Evolutionary conservation across 1,140 invertebrate species (phyloP).

Genomic region (Vanessa atalanta): DNA sequence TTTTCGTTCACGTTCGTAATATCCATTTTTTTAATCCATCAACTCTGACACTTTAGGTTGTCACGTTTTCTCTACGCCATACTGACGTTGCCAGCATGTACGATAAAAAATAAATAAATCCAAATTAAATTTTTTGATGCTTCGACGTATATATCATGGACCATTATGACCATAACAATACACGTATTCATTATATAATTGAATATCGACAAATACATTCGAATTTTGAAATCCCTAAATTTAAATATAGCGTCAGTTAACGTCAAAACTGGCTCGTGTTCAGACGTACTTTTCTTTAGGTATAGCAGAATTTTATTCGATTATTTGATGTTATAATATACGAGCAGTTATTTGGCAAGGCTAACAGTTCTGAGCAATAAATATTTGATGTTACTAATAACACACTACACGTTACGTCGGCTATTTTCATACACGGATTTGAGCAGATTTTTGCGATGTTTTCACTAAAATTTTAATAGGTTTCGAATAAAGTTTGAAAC

Average conservation of each 20-base stretch:
- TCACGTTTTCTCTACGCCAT: no score
- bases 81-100: no score
- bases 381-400: slow-evolving; percentile 37
- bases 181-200: neutral
- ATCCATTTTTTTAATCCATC: no score
- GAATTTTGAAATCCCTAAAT: slow-evolving; percentile 35
- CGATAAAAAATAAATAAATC: no score
- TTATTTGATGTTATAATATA: slow-evolving; percentile 40
- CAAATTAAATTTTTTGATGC: no score
- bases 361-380: slow-evolving; percentile 34
- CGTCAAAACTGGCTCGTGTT: slow-evolving; percentile 34
- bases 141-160: no score
- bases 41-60: no score
- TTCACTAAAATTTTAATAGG: slow-evolving; percentile 2
- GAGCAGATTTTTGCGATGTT: neutral
- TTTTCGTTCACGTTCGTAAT: no score
- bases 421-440: slow-evolving; percentile 3
- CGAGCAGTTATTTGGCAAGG: slow-evolving; percentile 41
- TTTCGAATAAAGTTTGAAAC: slow-evolving; percentile 15
- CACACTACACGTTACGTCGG: slow-evolving; percentile 22
- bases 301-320: slow-evolving; percentile 19
- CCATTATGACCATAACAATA: neutral
- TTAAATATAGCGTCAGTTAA: slow-evolving; percentile 53
- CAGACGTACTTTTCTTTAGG: slow-evolving; percentile 39
- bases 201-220: slow-evolving; percentile 31